A percentile compares a stretch with the other conserved stretches of the same genome.
These are phyloP conservation scores for Corythoichthys haematopterus DNA, from an alignment of 2,113 vertebrate genomes.

Conservation along the genomic window DNA sequence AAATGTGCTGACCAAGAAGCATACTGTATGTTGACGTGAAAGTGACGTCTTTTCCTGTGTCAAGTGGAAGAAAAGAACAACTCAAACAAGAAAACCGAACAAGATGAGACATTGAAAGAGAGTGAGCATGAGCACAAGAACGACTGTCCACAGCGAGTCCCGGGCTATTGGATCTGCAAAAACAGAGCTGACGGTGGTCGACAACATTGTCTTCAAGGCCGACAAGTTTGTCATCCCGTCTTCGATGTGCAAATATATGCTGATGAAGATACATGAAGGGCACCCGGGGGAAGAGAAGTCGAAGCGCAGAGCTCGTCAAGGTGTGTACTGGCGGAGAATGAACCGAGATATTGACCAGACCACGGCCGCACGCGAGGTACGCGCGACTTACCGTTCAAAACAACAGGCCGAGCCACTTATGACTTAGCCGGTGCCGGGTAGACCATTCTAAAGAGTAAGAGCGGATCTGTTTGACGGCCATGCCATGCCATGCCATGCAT, in stretches of 20 bases:
- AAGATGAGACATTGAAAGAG: not conserved
- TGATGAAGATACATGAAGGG: conserved; percentile 1
- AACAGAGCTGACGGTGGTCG: not conserved
- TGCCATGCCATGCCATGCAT: not conserved
- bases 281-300: conserved; percentile 9
- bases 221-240: conserved; percentile 10
- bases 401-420: not conserved
- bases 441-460: not conserved
- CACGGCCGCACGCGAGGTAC: not conserved
- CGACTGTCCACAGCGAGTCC: not conserved
- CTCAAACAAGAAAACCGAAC: not conserved
- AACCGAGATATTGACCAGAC: not conserved
- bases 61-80: not conserved
- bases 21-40: not conserved
- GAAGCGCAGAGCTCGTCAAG: not conserved
- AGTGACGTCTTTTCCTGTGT: not conserved
- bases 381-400: not conserved
- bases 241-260: not conserved
- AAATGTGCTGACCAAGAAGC: not conserved
- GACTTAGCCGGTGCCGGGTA: not conserved
- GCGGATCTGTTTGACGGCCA: not conserved
- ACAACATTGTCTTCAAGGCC: not conserved
- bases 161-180: conserved; percentile 5
- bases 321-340: not conserved
- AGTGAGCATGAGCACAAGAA: not conserved